A percentile compares a stretch with the other conserved stretches of the same genome.
phyloP scores from a whole-genome alignment of 2,888 invertebrate species.

The Erebia palarica region DNA sequence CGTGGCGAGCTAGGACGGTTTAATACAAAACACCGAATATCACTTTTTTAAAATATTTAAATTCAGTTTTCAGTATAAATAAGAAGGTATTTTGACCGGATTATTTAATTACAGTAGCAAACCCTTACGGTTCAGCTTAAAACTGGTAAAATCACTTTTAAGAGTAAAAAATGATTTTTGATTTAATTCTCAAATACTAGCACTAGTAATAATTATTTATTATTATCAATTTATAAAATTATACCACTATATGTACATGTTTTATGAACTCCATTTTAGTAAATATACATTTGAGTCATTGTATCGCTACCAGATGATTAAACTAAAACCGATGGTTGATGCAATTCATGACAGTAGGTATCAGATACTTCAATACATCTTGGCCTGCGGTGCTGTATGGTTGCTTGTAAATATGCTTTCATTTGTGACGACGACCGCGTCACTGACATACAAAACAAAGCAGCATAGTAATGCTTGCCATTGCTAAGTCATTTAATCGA shows the following conservation, averaged over 20 bases:
- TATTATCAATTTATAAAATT: conserved; percentile 46
- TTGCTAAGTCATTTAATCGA: too few relatives aligned
- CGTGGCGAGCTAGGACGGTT: conserved; percentile 1
- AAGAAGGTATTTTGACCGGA: conserved; percentile 17
- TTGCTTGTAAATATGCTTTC: too few relatives aligned
- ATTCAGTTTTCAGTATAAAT: not conserved
- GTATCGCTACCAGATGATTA: conserved; percentile 1
- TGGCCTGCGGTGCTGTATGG: too few relatives aligned
- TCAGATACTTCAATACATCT: not conserved
- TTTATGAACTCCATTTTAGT: conserved; percentile 27
- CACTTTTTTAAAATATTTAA: not conserved
- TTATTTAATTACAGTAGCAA: conserved; percentile 39
- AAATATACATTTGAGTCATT: conserved; percentile 29
- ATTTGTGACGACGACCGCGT: too few relatives aligned
- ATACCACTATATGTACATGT: conserved; percentile 46
- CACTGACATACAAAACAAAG: too few relatives aligned
- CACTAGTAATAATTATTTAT: conserved; percentile 42
- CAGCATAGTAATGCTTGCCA: too few relatives aligned
- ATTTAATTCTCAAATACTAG: conserved; percentile 41
- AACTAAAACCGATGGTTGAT: conserved; percentile 2
- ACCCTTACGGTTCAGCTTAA: conserved; percentile 51
- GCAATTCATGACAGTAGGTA: not conserved
- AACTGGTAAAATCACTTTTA: conserved; percentile 33
- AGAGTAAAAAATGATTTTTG: conserved; percentile 37
- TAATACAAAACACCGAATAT: not conserved